These are phyloP conservation scores for Camelus bactrianus DNA, from an alignment of 2,113 vertebrate genomes.

Conservation along the genomic window DNA sequence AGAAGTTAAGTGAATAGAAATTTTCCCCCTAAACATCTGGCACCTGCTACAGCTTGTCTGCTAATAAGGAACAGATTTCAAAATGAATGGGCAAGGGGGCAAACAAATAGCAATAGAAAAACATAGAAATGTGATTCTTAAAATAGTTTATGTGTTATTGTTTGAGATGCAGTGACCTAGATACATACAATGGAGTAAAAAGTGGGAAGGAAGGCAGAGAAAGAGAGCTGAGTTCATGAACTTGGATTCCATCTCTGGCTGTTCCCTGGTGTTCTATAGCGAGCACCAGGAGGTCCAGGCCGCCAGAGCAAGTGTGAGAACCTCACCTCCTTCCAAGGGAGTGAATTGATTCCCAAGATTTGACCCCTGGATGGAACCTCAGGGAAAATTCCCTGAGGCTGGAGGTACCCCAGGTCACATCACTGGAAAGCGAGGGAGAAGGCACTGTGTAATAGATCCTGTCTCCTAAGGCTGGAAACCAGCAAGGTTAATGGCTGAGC, in stretches of 20 bases:
- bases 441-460: not conserved
- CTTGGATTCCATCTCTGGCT: not conserved
- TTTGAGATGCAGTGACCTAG: not conserved
- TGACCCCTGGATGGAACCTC: not conserved
- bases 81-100: not conserved
- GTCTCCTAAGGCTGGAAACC: not conserved
- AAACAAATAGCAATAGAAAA: not conserved
- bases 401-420: not conserved
- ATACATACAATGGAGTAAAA: not conserved
- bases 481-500: not conserved
- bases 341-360: not conserved
- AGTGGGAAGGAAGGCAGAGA: not conserved
- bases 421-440: not conserved
- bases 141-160: not conserved
- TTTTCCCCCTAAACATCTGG: not conserved
- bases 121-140: not conserved
- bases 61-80: not conserved
- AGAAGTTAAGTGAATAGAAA: not conserved
- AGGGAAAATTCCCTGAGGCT: not conserved
- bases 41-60: not conserved
- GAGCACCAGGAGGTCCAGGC: not conserved
- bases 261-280: not conserved
- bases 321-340: not conserved
- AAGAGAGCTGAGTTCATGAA: not conserved
- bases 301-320: not conserved